A percentile compares a stretch with the other conserved stretches of the same genome.
These are phyloP conservation scores for Semnornis frantzii DNA, from an alignment of 2,113 vertebrate species.

Conservation along the genomic window DNA sequence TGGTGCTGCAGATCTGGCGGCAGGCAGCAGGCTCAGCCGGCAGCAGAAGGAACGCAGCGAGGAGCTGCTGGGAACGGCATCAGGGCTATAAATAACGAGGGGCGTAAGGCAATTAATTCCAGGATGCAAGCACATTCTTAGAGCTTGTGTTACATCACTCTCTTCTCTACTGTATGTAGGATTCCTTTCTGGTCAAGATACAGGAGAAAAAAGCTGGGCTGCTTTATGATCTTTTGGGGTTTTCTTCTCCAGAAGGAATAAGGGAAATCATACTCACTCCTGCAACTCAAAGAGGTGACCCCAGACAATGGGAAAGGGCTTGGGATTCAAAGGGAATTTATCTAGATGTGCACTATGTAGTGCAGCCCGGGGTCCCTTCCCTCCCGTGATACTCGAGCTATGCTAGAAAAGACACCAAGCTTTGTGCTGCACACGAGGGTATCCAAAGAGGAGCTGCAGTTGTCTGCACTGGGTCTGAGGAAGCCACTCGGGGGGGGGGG, in stretches of 20 bases:
- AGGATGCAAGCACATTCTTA: background rate
- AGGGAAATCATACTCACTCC: background rate
- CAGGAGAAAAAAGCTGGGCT: background rate
- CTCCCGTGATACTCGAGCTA: accelerated
- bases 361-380: background rate
- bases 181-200: background rate
- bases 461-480: background rate
- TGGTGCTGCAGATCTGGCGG: background rate
- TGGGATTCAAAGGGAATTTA: background rate
- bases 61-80: conserved; percentile 4
- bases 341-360: background rate
- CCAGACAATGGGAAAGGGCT: background rate
- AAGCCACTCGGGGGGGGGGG: background rate
- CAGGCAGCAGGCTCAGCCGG: background rate
- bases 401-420: background rate
- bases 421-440: background rate
- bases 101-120: background rate
- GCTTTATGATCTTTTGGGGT: background rate
- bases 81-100: conserved; percentile 24
- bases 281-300: background rate
- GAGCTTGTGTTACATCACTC: background rate
- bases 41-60: background rate
- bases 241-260: background rate
- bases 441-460: background rate
- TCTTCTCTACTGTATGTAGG: background rate